Evolutionary conservation across 2,888 invertebrate genomes (phyloP).

Genomic region (Lysandra bellargus): DNA sequence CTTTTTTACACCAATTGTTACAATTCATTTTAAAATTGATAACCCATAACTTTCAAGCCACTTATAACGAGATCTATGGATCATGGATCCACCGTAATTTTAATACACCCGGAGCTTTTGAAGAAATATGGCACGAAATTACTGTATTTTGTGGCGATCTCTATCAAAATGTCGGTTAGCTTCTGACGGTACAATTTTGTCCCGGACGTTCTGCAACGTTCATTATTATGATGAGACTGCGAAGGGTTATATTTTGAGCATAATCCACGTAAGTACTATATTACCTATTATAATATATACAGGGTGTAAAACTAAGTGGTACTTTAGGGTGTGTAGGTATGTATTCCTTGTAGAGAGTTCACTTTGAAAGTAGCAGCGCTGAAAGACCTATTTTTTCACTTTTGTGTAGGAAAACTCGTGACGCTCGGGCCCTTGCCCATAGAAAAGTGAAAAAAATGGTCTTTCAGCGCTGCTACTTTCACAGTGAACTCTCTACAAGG

Average conservation of each 20-base stretch:
- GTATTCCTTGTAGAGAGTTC: no score
- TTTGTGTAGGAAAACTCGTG: no score
- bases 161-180: neutral
- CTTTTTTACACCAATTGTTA: no score
- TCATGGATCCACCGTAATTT: neutral
- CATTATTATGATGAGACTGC: neutral
- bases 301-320: neutral
- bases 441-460: no score
- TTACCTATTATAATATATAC: no score
- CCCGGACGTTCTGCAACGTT: neutral
- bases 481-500: no score
- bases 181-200: neutral
- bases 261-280: no score
- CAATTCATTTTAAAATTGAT: neutral
- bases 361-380: no score
- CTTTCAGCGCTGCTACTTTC: no score
- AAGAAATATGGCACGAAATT: neutral
- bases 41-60: neutral
- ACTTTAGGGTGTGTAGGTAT: no score
- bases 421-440: no score
- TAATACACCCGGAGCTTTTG: conserved; percentile 3
- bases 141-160: neutral
- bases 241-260: neutral
- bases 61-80: neutral
- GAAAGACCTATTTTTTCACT: no score